phyloP scores from a whole-genome alignment of 2,797 vertebrate genomes.

The Pampus argenteus region DNA sequence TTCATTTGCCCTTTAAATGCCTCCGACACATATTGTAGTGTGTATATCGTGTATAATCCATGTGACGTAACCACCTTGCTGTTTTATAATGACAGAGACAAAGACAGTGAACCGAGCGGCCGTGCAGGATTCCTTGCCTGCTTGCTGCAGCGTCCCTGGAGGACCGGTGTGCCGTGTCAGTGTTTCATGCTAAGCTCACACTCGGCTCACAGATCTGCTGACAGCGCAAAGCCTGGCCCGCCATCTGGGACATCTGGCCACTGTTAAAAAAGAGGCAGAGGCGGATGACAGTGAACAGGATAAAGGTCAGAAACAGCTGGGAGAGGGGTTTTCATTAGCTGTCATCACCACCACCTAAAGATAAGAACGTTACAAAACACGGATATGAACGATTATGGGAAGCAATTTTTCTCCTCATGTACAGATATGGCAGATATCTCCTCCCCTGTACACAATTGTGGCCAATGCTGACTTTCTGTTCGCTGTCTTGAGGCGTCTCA shows the following conservation, averaged over 20 bases:
- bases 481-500: not conserved
- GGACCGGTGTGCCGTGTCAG: conserved; percentile 53
- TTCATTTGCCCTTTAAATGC: conserved; percentile 9
- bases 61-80: conserved; percentile 8
- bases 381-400: too few relatives aligned
- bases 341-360: not conserved
- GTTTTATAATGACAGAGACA: conserved; percentile 14
- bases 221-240: conserved; percentile 46
- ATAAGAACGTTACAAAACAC: conserved; percentile 4
- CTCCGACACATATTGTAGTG: not conserved
- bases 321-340: conserved; percentile 32
- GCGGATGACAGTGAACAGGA: conserved; percentile 45
- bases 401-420: too few relatives aligned
- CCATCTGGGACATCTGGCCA: conserved; percentile 70
- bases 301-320: conserved; percentile 42
- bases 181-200: conserved; percentile 56
- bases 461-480: conserved; percentile 5
- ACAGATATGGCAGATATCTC: too few relatives aligned
- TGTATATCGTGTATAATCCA: conserved; percentile 2
- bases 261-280: conserved; percentile 35
- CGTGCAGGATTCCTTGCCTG: conserved; percentile 54
- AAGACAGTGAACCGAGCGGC: conserved; percentile 19
- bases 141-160: conserved; percentile 45
- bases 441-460: not conserved
- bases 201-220: conserved; percentile 67